These are phyloP conservation scores for Rambutsinella grinnellia DNA, from an alignment of 2,888 invertebrate species.

Conservation along the genomic window DNA sequence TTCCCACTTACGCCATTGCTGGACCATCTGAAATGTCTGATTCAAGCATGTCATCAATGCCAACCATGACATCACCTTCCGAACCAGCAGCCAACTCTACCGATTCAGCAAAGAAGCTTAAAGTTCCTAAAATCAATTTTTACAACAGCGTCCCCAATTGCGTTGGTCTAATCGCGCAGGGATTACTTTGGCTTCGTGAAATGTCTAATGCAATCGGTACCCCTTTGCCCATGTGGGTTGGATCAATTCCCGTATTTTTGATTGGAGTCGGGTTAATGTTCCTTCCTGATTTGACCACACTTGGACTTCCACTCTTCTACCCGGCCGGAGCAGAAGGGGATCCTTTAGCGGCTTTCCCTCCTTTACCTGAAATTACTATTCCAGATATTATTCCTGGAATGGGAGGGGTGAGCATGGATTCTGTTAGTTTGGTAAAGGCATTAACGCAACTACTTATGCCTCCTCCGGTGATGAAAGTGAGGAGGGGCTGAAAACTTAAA, in stretches of 20 bases:
- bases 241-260: slow-evolving; percentile 12
- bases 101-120: slow-evolving; percentile 1
- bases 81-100: not conserved
- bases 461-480: too few species aligned
- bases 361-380: not conserved
- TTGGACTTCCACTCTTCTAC: slow-evolving; percentile 28
- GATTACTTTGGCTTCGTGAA: slow-evolving; percentile 38
- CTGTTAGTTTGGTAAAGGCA: too few species aligned
- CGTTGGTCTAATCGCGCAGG: slow-evolving; percentile 32
- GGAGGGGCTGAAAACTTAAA: too few species aligned
- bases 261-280: slow-evolving; percentile 38
- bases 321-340: slow-evolving; percentile 21
- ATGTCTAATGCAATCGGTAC: slow-evolving; percentile 34
- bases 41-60: too few species aligned
- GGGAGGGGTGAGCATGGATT: too few species aligned
- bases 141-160: slow-evolving; percentile 35
- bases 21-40: too few species aligned
- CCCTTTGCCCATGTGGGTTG: slow-evolving; percentile 30
- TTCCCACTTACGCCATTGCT: too few species aligned
- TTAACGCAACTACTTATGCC: too few species aligned
- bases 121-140: slow-evolving; percentile 34
- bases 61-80: not conserved
- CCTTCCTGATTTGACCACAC: slow-evolving; percentile 31
- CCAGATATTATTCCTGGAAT: not conserved
- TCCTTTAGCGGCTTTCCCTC: slow-evolving; percentile 26